These are phyloP conservation scores for Neomicropteryx cornuta DNA, from an alignment of 1,140 invertebrate species.

Conservation along the genomic window DNA sequence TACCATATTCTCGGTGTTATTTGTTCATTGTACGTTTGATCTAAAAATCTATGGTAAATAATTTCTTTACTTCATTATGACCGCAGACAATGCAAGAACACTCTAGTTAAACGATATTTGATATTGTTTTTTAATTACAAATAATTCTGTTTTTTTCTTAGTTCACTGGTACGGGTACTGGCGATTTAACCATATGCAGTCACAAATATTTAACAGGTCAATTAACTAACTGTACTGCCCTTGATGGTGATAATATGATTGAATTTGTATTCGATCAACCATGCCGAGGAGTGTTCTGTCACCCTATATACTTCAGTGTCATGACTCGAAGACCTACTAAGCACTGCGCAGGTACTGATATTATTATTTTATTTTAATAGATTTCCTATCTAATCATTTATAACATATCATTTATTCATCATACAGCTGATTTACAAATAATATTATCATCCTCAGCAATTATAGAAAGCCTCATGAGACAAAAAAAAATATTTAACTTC, in stretches of 20 bases:
- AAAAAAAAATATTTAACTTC: no score
- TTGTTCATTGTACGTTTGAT: no score
- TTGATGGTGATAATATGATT: conserved; percentile 9
- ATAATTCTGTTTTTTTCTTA: conserved; percentile 6
- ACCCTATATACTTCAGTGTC: conserved; percentile 14
- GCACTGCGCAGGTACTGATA: conserved; percentile 12
- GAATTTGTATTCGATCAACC: conserved; percentile 11
- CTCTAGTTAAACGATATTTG: conserved; percentile 1
- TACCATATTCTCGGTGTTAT: no score
- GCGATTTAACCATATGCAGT: conserved; percentile 14
- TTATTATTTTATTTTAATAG: not conserved
- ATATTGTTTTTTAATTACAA: not conserved
- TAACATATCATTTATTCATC: conserved; percentile 1
- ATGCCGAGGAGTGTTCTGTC: conserved; percentile 7
- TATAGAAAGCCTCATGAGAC: no score
- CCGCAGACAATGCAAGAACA: no score
- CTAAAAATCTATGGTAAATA: no score
- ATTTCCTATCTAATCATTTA: not conserved
- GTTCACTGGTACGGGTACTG: conserved; percentile 13
- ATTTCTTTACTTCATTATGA: no score
- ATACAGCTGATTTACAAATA: not conserved
- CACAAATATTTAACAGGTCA: conserved; percentile 10
- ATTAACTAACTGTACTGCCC: conserved; percentile 10
- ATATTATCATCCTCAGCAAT: no score
- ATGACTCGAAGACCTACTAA: conserved; percentile 10